Percentiles rank a stretch among this genome's conserved stretches.
phyloP scores from a whole-genome alignment of 2,113 vertebrate genomes.

The Phaethornis superciliosus region DNA sequence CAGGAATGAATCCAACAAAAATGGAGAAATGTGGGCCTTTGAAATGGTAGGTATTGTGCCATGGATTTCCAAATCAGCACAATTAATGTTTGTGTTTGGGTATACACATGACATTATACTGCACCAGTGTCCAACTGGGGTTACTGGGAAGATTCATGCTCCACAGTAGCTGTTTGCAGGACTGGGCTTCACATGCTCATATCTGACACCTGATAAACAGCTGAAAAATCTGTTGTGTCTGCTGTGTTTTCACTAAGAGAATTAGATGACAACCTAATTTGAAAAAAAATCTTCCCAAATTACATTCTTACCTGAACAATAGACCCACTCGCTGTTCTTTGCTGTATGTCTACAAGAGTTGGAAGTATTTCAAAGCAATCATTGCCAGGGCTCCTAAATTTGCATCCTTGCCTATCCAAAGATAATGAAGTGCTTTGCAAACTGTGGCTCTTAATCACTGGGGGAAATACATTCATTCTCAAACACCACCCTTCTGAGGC shows the following conservation, averaged over 20 bases:
- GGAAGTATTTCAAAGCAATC: background rate
- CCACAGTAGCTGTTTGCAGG: fast-evolving
- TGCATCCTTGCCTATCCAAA: background rate
- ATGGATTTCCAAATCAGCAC: background rate
- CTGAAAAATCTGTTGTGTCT: background rate
- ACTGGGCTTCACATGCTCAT: background rate
- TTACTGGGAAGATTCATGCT: background rate
- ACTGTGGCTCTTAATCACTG: background rate
- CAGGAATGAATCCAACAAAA: slow-evolving; percentile 23
- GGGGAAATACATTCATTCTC: background rate
- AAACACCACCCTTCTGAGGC: background rate
- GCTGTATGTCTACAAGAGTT: background rate
- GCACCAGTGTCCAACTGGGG: background rate
- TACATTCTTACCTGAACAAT: background rate
- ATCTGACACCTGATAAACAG: background rate
- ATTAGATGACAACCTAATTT: background rate
- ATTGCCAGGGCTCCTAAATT: background rate
- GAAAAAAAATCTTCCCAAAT: background rate
- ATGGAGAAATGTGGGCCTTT: background rate
- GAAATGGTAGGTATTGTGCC: background rate
- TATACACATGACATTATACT: fast-evolving
- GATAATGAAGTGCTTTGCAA: background rate
- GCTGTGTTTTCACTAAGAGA: background rate
- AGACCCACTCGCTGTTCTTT: background rate
- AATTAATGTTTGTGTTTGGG: background rate